Base-by-base conservation (phyloP, 2,113 vertebrate genomes). In the Cyanoliseus patagonus region DNA sequence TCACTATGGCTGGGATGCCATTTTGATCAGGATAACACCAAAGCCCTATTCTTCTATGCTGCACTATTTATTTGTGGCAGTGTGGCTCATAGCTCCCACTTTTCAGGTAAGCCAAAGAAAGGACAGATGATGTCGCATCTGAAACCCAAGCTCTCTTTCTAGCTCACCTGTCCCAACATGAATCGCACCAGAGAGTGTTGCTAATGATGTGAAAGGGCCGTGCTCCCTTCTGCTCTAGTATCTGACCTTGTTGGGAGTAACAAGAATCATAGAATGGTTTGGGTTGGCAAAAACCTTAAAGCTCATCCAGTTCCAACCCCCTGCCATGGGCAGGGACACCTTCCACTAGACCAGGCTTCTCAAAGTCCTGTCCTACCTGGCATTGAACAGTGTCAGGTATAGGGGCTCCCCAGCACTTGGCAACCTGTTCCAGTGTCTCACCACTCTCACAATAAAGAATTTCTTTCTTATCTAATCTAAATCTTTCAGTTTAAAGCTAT, bases 1-100 rank as follows among this genome's bases (percentile, higher is more conserved):
- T 67, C 1, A 0, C 61, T 0, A 0, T 46, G 67, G 9, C 44
- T 80, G 49, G 25, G 46, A 44, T 80, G 46, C 11, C 20, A 11
- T 91, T 92, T 85, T 88, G 72, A 59, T 62, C 53, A 78, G 73
- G 27, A 19, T 9, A 74, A 33, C 64, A 39, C 57, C 51, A 90
- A 83, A 83, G 33, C 19, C 42, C 64, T 49, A 4, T 64, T 75
- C 51, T 61, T 75, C 68, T 41, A 1, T 35, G 16, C 47, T 76
- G 66, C 57, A 27, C 33, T 77, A 17, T 28, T 5, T 63, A 25
- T 63, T 52, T 0, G 0, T 37, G 44, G 15, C 35, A 39, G 18
- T 20, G 49, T 15, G 46, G n/a, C 73, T 74, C 46, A 46, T 11
- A 25, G 53, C 10, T 11, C 31, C 44, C 31, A 19, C 10, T 93